These are phyloP conservation scores for Monopis laevigella DNA, from an alignment of 2,888 invertebrate genomes.

Conservation along the genomic window DNA sequence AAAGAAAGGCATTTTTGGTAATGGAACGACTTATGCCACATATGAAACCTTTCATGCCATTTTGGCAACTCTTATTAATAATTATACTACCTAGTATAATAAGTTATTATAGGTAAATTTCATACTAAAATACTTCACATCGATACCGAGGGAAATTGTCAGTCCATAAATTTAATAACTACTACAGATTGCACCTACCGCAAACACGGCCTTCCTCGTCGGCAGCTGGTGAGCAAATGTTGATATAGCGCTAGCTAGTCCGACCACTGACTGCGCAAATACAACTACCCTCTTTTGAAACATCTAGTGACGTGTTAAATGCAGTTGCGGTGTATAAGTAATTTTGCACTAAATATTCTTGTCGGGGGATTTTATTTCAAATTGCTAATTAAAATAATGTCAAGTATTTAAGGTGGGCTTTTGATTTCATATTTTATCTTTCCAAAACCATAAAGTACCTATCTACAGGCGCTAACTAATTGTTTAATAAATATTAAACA, in stretches of 20 bases:
- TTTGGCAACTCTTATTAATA: too few species aligned
- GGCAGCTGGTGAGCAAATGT: not conserved
- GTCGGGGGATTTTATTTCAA: not conserved
- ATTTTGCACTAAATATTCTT: not conserved
- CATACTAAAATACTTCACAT: not conserved
- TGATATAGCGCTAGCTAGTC: not conserved
- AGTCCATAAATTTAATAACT: slow-evolving; percentile 4
- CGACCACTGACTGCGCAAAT: slow-evolving; percentile 1
- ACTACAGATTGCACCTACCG: slow-evolving; percentile 3
- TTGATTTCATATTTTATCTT: too few species aligned
- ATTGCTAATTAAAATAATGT: too few species aligned
- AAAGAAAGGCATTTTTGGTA: too few species aligned
- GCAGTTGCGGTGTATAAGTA: not conserved
- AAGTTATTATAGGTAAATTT: not conserved
- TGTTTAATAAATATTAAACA: too few species aligned
- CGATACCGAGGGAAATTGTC: not conserved
- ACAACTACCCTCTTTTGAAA: not conserved
- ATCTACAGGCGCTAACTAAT: too few species aligned
- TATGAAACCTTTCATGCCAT: too few species aligned
- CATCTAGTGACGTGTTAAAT: not conserved
- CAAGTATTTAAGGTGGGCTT: too few species aligned
- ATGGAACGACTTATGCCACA: too few species aligned
- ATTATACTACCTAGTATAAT: not conserved
- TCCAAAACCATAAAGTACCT: too few species aligned
- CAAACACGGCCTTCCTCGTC: slow-evolving; percentile 2